A percentile compares a stretch with the other conserved stretches of the same genome.
Evolutionary conservation across 35 echinoderm and acorn worm species (phyloP).

Genomic region (Holothuria glaberrima): DNA sequence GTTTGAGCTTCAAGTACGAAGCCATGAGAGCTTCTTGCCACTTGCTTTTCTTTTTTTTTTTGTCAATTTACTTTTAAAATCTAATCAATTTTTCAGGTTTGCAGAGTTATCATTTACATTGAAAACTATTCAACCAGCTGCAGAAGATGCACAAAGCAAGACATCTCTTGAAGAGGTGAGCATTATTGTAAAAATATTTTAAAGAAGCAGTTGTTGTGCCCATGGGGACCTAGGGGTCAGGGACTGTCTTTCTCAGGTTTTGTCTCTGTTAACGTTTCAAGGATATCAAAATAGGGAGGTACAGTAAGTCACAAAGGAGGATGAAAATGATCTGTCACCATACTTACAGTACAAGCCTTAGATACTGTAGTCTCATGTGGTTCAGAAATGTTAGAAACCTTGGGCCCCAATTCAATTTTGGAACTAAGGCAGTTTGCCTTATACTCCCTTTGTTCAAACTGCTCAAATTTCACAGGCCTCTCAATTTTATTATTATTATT

Average conservation of each 20-base stretch:
- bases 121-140: conserved; percentile 58
- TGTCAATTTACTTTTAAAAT: no score
- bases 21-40: no score
- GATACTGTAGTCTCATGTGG: no score
- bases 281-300: not conserved
- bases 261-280: not conserved
- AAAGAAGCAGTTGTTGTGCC: not conserved
- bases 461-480: no score
- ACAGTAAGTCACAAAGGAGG: not conserved
- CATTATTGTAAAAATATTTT: not conserved
- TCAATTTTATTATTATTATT: no score
- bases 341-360: no score
- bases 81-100: conserved; percentile 62
- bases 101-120: conserved; percentile 89
- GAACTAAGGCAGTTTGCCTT: no score
- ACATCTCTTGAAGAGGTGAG: not conserved
- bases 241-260: not conserved
- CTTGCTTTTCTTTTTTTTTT: no score
- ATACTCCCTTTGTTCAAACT: no score
- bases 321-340: not conserved
- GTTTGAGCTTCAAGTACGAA: no score
- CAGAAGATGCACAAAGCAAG: not conserved
- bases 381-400: no score
- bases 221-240: not conserved
- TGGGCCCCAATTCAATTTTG: no score